Conservation (phyloP, 2,888 invertebrate species). For the Helobdella robusta region DNA sequence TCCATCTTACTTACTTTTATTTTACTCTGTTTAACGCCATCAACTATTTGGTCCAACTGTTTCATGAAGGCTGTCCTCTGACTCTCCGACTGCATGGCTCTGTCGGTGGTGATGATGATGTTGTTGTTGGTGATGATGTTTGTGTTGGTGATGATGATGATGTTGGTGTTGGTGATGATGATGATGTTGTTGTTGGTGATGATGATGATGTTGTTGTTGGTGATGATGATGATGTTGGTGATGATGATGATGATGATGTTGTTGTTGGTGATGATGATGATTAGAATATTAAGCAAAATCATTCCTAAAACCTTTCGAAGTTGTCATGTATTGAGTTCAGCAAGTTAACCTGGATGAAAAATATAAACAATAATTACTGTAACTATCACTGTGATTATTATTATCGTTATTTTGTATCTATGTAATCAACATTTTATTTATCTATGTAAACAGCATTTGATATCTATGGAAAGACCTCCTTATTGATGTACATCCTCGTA, state of each 20-base stretch:
- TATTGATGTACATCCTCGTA: slow-evolving; percentile 80
- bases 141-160: neutral
- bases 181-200: too few relatives aligned
- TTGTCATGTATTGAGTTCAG: slow-evolving; percentile 50
- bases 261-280: neutral
- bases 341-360: slow-evolving; percentile 48
- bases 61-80: slow-evolving; percentile 78
- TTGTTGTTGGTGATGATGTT: too few relatives aligned
- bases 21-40: slow-evolving; percentile 76
- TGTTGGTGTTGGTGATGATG: neutral
- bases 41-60: slow-evolving; percentile 79
- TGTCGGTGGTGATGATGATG: slow-evolving; percentile 42
- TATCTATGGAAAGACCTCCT: slow-evolving; percentile 63
- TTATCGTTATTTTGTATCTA: neutral
- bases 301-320: slow-evolving; percentile 45
- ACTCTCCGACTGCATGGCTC: slow-evolving; percentile 70
- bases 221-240: too few relatives aligned
- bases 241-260: too few relatives aligned
- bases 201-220: too few relatives aligned
- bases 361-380: too few relatives aligned
- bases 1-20: slow-evolving; percentile 63
- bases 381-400: too few relatives aligned
- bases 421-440: neutral
- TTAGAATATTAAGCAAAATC: neutral
- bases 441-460: too few relatives aligned